These are phyloP conservation scores for Entomyzon cyanotis DNA, from an alignment of 2,113 vertebrate species.

Conservation along the genomic window DNA sequence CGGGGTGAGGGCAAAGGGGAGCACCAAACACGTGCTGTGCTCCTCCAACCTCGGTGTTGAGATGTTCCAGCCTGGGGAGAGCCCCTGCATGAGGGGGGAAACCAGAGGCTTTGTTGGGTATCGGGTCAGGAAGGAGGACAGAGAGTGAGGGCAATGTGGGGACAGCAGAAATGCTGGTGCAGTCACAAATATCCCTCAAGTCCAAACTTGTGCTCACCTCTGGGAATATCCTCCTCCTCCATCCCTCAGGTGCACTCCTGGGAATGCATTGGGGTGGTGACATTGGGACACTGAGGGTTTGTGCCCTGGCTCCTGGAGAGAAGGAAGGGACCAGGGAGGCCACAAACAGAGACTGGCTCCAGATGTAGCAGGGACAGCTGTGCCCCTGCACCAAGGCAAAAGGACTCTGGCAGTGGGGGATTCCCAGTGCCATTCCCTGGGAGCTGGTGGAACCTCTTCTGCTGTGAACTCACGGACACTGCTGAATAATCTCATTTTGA, in stretches of 20 bases:
- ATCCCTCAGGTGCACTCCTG: neutral
- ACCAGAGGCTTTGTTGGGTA: neutral
- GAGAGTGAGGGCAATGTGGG: neutral
- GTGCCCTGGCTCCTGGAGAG: neutral
- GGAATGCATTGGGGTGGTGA: neutral
- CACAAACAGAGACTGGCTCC: neutral
- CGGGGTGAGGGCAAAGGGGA: neutral
- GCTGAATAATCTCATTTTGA: neutral
- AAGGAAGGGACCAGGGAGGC: neutral
- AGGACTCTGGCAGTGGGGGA: neutral
- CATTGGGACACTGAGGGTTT: neutral
- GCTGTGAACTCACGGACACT: neutral
- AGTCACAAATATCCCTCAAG: neutral
- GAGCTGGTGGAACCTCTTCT: neutral
- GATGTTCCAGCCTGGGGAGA: neutral
- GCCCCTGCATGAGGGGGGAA: neutral
- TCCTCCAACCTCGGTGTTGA: neutral
- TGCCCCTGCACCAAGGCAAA: neutral
- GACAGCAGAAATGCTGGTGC: neutral
- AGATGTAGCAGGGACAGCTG: rapidly evolving
- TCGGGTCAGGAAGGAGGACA: neutral
- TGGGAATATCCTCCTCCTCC: neutral
- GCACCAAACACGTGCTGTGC: neutral
- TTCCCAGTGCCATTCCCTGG: neutral
- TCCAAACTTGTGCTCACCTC: neutral